Evolutionary conservation across 2,113 vertebrate genomes (phyloP).

Genomic region (Crotalus tigris): DNA sequence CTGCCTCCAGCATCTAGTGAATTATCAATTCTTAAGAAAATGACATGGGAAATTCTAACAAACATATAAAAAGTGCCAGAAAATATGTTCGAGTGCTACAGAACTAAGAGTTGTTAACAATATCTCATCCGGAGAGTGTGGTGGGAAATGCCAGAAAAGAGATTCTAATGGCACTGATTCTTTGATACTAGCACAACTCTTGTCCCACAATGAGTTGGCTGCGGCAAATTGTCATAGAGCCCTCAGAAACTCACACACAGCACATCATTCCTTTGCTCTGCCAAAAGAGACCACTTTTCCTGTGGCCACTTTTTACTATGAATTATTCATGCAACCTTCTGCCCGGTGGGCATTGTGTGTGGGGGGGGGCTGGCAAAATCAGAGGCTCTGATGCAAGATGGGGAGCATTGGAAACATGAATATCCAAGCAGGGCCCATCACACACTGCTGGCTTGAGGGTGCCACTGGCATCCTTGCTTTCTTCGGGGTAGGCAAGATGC

Average conservation of each 20-base stretch:
- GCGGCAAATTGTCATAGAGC: neutral
- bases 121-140: neutral
- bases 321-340: neutral
- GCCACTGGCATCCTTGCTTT: no score
- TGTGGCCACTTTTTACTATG: neutral
- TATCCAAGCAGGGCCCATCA: neutral
- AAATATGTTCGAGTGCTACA: neutral
- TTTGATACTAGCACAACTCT: no score
- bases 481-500: no score
- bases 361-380: no score
- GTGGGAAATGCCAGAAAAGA: neutral
- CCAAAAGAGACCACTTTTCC: neutral
- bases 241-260: neutral
- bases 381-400: no score
- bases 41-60: neutral
- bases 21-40: neutral
- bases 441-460: no score
- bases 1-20: neutral
- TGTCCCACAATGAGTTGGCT: no score
- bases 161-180: no score
- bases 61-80: neutral
- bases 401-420: neutral
- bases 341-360: no score
- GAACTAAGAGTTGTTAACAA: neutral
- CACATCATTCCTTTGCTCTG: neutral